Evolutionary conservation across 2,888 invertebrate species (phyloP).

Genomic region (Dynastes grantii): DNA sequence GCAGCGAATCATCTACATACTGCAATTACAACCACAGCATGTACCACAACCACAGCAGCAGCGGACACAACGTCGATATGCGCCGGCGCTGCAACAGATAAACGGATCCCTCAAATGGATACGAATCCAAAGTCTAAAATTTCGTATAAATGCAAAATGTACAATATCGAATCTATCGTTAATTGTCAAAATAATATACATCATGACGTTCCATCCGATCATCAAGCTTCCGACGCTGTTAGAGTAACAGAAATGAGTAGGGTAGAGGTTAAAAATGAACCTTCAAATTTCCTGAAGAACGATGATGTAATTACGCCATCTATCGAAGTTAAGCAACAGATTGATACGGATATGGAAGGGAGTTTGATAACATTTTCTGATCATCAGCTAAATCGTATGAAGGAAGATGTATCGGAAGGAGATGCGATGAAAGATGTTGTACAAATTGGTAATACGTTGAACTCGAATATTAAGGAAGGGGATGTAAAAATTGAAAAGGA

Average conservation of each 20-base stretch:
- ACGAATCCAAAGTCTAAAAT: slow-evolving; percentile 36
- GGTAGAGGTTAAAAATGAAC: not conserved
- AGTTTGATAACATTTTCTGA: slow-evolving; percentile 17
- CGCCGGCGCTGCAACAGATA: slow-evolving; percentile 66
- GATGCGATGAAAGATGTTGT: slow-evolving; percentile 12
- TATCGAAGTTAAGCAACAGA: slow-evolving; percentile 3
- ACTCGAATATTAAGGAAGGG: slow-evolving; percentile 28
- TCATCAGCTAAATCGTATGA: not conserved
- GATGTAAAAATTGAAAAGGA: slow-evolving; percentile 12
- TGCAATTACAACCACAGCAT: slow-evolving; percentile 48
- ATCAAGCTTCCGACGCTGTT: not conserved
- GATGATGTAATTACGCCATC: not conserved
- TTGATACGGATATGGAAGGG: slow-evolving; percentile 1
- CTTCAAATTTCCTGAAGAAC: too few species aligned
- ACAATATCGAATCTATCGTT: slow-evolving; percentile 57
- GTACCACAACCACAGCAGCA: slow-evolving; percentile 47
- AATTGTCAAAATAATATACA: slow-evolving; percentile 25
- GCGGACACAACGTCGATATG: slow-evolving; percentile 40
- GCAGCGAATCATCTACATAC: slow-evolving; percentile 63
- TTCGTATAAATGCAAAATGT: slow-evolving; percentile 55
- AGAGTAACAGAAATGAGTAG: not conserved
- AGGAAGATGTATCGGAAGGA: not conserved
- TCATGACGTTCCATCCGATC: not conserved
- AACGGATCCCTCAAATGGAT: slow-evolving; percentile 19
- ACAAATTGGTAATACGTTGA: slow-evolving; percentile 12